Percentiles rank a stretch among this genome's conserved stretches.
Evolutionary conservation across 2,797 vertebrate genomes (phyloP).

Genomic region (Acanthis flammea): DNA sequence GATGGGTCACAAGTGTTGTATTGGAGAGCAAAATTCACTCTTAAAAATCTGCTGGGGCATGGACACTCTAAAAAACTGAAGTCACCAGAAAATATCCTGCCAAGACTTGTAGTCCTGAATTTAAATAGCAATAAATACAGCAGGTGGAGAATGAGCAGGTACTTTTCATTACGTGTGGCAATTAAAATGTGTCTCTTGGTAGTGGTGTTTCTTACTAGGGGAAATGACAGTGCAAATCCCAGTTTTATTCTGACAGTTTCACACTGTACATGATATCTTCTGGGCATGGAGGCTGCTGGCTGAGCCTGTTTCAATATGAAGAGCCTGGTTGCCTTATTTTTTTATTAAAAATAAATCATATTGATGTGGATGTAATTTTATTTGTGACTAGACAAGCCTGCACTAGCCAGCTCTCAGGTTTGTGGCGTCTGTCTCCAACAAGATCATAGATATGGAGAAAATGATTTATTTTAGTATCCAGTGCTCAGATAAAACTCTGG

Average conservation of each 20-base stretch:
- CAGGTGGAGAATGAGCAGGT: background rate
- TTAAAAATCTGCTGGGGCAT: rapidly evolving
- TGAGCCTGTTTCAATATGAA: background rate
- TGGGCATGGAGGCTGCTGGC: background rate
- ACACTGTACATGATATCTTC: background rate
- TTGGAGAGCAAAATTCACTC: background rate
- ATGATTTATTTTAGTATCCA: slow-evolving; percentile 58
- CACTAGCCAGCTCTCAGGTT: slow-evolving; percentile 35
- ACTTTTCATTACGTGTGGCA: background rate
- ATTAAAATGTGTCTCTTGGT: background rate
- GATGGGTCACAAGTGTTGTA: rapidly evolving
- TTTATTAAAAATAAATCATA: slow-evolving; percentile 38
- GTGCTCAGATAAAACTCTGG: background rate
- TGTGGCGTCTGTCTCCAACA: slow-evolving; percentile 44
- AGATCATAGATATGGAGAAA: slow-evolving; percentile 27
- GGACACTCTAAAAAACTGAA: rapidly evolving
- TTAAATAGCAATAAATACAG: background rate
- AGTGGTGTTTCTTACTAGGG: background rate
- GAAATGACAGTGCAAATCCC: background rate
- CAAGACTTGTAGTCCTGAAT: background rate
- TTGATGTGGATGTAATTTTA: slow-evolving; percentile 3
- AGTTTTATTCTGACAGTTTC: background rate
- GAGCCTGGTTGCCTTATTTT: slow-evolving; percentile 10
- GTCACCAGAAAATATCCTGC: background rate
- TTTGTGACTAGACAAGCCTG: slow-evolving; percentile 53